phyloP scores from a whole-genome alignment of 2,888 invertebrate species.

The Drosophila hamatofila region DNA sequence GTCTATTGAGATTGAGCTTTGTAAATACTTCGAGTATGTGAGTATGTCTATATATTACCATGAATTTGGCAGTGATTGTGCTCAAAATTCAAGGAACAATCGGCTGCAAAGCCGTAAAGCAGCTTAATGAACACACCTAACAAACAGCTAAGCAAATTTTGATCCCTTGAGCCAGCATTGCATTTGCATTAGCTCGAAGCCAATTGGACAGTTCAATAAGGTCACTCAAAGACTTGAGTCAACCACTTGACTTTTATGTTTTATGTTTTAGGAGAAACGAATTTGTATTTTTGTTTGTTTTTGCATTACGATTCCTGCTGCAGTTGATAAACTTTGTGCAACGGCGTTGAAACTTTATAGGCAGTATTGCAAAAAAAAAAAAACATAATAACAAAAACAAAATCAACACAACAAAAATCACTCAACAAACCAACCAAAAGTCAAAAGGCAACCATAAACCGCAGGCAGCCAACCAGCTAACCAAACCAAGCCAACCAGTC shows the following conservation, averaged over 20 bases:
- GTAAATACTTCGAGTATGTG: background rate
- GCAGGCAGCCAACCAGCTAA: constrained; percentile 60
- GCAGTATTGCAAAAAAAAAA: constrained; percentile 17
- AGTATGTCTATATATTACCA: background rate
- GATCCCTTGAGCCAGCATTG: constrained; percentile 22
- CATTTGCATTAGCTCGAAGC: background rate
- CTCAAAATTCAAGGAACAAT: constrained; percentile 5
- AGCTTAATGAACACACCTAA: constrained; percentile 57
- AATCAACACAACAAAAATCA: constrained; percentile 12
- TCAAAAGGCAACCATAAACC: constrained; percentile 68
- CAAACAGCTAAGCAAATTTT: constrained; percentile 16
- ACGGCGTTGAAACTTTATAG: constrained; percentile 62
- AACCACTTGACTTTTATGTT: constrained; percentile 33
- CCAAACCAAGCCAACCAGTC: constrained; percentile 65
- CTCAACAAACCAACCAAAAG: constrained; percentile 30
- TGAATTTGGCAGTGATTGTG: constrained; percentile 17
- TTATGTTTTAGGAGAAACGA: no score
- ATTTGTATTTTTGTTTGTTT: constrained; percentile 17
- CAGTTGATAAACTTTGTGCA: constrained; percentile 56
- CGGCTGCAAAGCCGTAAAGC: constrained; percentile 42
- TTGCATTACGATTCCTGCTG: constrained; percentile 22
- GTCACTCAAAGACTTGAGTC: constrained; percentile 30
- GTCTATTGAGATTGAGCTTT: background rate
- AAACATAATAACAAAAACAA: background rate
- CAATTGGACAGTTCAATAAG: constrained; percentile 13